Evolutionary conservation across 2,888 invertebrate genomes (phyloP), one percentile per base, ranked within the genome.

Genomic region (Apotomis turbidana): DNA sequence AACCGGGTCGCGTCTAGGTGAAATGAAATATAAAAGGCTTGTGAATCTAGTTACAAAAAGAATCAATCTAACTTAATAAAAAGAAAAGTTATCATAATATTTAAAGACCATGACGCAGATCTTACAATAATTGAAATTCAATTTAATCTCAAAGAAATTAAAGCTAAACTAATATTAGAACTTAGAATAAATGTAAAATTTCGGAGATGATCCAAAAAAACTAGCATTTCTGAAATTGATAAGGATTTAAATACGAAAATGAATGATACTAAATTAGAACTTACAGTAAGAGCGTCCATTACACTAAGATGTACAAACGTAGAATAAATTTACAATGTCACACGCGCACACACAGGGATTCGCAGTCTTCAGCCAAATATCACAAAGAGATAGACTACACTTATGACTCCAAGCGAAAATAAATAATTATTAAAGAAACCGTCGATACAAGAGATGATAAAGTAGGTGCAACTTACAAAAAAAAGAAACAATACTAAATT

Each of bases 321-420:
- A 85, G 88, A 85, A 80, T 81, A 82, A 83, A 85, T 82, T 83
- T 84, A 85, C 86, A 86, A 69, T 70, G 76, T 83, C 86, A 90
- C 89, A 86, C 88, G 82, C 88, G 88, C 83, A 91, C 91, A 89
- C 89, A 90, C 88, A 87, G 84, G 81, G 80, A 84, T 86, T 86
- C 84, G 83, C 90, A 91, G 91, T 91, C 91, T 92, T 90, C 89
- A 88, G 85, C 84, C 83, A 84, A 89, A 88, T 87, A 91, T 91
- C 93, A 92, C 92, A 90, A 87, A 87, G 84, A 85, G 79, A 85
- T 79, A 87, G 79, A 86, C 84, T 83, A 87, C 86, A 87, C 85
- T 79, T 76, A 77, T 74, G 74, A 75, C 69, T 52, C 70, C 69
- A 74, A 71, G 74, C 68, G 61, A 59, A 15, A 52, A n/a, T 49